These are phyloP conservation scores for Ataeniobius toweri DNA, from an alignment of 2,797 vertebrate genomes.

Conservation along the genomic window DNA sequence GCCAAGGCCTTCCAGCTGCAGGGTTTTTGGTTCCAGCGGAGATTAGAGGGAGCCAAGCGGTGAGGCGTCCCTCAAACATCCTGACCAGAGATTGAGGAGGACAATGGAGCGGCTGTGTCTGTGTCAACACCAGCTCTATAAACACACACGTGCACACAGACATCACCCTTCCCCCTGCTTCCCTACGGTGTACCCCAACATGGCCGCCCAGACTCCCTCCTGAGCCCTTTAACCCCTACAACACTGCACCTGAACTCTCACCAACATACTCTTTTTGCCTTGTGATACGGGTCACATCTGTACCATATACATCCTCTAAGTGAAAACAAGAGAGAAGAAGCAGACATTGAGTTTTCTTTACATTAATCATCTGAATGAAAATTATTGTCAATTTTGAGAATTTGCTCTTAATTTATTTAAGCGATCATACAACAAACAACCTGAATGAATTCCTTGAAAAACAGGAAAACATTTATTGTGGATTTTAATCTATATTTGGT, in stretches of 20 bases:
- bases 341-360: neutral
- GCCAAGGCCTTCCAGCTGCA: conserved; percentile 54
- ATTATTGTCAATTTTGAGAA: neutral
- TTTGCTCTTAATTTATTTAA: neutral
- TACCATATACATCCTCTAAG: neutral
- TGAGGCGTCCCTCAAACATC: conserved; percentile 75
- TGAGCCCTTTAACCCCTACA: conserved; percentile 42
- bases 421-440: neutral
- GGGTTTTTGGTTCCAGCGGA: conserved; percentile 69
- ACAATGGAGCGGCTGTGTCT: conserved; percentile 77
- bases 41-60: conserved; percentile 75
- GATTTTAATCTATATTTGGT: neutral
- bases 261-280: conserved; percentile 33
- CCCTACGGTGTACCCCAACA: conserved; percentile 22
- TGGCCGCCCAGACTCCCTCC: conserved; percentile 41
- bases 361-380: neutral
- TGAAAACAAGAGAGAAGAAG: conserved; percentile 1
- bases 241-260: conserved; percentile 67
- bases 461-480: neutral
- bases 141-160: conserved; percentile 62
- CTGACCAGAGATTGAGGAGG: conserved; percentile 68
- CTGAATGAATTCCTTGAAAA: neutral
- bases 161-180: neutral
- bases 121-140: conserved; percentile 73
- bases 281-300: conserved; percentile 28